Conservation (phyloP, 1,140 invertebrate genomes). For the Meloidogyne floridensis region DNA sequence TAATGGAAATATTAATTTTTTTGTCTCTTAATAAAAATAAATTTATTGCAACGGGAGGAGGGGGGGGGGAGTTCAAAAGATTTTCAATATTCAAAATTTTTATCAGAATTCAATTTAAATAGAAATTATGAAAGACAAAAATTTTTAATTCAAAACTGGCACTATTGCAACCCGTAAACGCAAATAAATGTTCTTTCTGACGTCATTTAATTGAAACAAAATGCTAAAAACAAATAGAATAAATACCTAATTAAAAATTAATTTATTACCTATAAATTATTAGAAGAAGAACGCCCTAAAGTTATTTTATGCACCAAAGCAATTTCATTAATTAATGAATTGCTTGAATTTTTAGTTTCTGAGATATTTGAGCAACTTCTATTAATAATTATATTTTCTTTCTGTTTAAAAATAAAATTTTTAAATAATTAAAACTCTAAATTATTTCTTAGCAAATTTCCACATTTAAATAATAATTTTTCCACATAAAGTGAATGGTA, state of each 20-base stretch:
- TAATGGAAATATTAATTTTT: too few species aligned
- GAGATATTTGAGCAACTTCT: constrained; percentile 16
- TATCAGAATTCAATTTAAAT: too few species aligned
- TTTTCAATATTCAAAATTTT: too few species aligned
- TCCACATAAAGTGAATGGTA: too few species aligned
- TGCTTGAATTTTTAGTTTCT: constrained; percentile 24
- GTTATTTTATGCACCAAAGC: constrained; percentile 58
- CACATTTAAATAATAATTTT: too few species aligned
- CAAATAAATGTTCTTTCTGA: background rate
- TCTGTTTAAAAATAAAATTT: constrained; percentile 2
- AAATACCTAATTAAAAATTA: background rate
- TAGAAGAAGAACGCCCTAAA: constrained; percentile 51
- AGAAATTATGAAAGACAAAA: too few species aligned
- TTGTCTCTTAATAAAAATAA: too few species aligned
- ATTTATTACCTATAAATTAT: constrained; percentile 21
- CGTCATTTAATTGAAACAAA: background rate
- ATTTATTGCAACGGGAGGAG: too few species aligned
- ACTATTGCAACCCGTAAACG: background rate
- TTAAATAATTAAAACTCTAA: background rate
- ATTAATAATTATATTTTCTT: constrained; percentile 1
- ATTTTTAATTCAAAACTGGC: background rate
- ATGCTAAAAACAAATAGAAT: background rate
- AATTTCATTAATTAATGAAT: constrained; percentile 30
- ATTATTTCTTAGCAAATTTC: too few species aligned
- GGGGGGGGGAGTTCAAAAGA: too few species aligned